Base-by-base conservation (phyloP, 2,888 invertebrate species). In the Drosophila demipolita region DNA sequence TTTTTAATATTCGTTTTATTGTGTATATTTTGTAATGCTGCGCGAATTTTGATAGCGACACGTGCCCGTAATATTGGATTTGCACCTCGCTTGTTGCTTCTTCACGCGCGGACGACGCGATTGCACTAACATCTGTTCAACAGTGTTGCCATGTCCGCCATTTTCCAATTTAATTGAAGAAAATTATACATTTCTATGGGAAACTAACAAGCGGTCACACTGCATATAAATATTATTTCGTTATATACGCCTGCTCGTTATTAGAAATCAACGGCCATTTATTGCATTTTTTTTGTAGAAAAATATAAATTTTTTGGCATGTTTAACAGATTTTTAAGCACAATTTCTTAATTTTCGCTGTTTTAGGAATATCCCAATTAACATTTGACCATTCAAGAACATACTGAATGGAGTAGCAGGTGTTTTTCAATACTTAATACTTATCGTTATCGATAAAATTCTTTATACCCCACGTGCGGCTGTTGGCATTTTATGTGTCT, bases 81-180 rank as follows among this genome's bases (percentile, higher is more conserved):
- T 78, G 82, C 81, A 81, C 78, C 74, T 80, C 78, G 80, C 80
- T 80, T 80, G 80, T 80, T 80, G 80, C 80, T 81, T 79, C 81
- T 80, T 82, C 82, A 72, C 79, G 82, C 79, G 70, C 75, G 66
- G 77, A 80, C 78, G 77, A 78, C 80, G 81, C 81, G 80, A 80
- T 80, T 78, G 78, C 78, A 78, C 81, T 80, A 78, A 80, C 78
- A 78, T 72, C 65, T 78, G 78, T 72, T 78, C 58, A 3, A 20
- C 67, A 80, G 80, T 72, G 77, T 80, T 78, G 77, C 60, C 80
- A 80, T 62, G 42, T 60, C 15, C 66, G 76, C 59, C 54, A 80
- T 62, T 67, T 65, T 57, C 55, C 23, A 54, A 68, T 65, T 75
- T 54, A 32, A 58, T 75, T 71, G 29, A 64, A 15, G 7, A 57